Evolutionary conservation across 2,888 invertebrate genomes (phyloP), one percentile per base, ranked within the genome.

Genomic region (Deilephila elpenor): DNA sequence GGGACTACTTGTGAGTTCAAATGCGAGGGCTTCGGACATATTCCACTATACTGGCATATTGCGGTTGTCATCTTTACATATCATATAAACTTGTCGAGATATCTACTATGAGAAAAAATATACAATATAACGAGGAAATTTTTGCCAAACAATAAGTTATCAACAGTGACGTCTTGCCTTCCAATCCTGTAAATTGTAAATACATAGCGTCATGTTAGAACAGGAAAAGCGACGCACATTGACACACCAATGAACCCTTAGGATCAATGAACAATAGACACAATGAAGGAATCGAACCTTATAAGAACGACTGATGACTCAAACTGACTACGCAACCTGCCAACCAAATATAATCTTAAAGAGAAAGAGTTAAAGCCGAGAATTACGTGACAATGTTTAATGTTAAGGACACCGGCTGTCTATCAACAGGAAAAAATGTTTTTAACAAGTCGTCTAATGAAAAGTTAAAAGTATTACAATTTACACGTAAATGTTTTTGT

Each of bases 371-470:
- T 67, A 51, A 51, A 29, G 25, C 51, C 25, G 44, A 51, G 25
- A 7, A 25, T 67, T 67, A 29, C 17, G 17, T 44, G 64, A 44
- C 44, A 44, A 11, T 44, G 7, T 67, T 25, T 2, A 67, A 14
- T 25, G 20, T 64, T 14, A 37, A 64, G 25, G 14, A 67, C 51
- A 25, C 25, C 67, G 25, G 25, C 44, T 25, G 44, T 67, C 44
- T 29, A 67, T 51, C 67, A 67, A 67, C 67, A 67, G 67, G 67
- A 51, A 67, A 67, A 67, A 67, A 56, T n/a, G 44, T 51, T 62
- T 61, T 44, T 2, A 20, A 44, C 44, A 5, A 67, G 17, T 14
- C 25, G 14, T 20, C 44, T 67, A n/a, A 67, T 44, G 44, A 67
- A 67, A 67, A 64, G 20, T n/a, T 44, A 51, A 17, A 7, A 25